Percentiles rank a stretch among this genome's conserved stretches.
These are phyloP conservation scores for Falco peregrinus DNA, from an alignment of 2,797 vertebrate genomes.

Conservation along the genomic window DNA sequence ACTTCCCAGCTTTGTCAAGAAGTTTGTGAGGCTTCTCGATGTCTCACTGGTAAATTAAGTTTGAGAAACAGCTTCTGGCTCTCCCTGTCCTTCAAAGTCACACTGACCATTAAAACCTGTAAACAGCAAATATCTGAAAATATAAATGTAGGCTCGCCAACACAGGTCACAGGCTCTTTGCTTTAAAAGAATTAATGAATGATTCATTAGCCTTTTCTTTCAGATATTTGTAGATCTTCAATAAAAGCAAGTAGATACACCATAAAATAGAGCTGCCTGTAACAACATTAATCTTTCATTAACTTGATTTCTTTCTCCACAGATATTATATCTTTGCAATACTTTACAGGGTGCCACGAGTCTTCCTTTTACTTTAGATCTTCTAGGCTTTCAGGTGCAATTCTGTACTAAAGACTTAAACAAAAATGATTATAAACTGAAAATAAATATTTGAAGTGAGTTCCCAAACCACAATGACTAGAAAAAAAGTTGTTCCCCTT, in stretches of 20 bases:
- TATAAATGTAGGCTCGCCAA: rapidly evolving
- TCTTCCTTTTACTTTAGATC: background rate
- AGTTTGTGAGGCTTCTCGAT: background rate
- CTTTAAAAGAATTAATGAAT: background rate
- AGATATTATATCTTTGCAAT: conserved; percentile 10
- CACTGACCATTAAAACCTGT: background rate
- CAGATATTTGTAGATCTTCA: background rate
- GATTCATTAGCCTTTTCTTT: conserved; percentile 26
- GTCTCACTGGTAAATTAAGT: background rate
- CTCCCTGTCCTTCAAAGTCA: background rate
- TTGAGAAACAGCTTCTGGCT: background rate
- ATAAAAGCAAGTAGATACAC: background rate
- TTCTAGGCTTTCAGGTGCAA: background rate
- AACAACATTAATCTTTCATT: conserved; percentile 51
- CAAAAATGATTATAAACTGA: background rate
- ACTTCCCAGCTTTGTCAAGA: background rate
- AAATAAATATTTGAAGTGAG: background rate
- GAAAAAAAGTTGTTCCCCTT: background rate
- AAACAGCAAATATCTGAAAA: background rate
- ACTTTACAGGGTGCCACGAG: background rate
- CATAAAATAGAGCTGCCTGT: conserved; percentile 10
- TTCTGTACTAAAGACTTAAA: background rate
- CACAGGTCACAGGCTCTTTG: background rate
- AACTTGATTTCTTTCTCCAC: conserved; percentile 32
- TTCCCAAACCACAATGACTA: background rate